These are phyloP conservation scores for Rhinolophus sinicus DNA, from an alignment of 2,113 vertebrate species.

Conservation along the genomic window DNA sequence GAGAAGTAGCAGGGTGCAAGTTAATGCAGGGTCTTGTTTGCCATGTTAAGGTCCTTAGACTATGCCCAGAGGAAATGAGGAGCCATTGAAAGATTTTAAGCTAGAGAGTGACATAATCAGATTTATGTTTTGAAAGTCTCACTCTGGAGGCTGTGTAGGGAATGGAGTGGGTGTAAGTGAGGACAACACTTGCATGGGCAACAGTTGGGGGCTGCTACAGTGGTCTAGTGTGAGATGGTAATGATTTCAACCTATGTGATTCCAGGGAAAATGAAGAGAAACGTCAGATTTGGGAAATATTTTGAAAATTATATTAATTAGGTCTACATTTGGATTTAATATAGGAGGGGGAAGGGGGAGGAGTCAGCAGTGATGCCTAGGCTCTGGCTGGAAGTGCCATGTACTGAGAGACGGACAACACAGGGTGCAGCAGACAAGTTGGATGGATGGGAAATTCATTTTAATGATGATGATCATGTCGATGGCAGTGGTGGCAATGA, in stretches of 20 bases:
- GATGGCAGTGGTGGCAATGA: not conserved
- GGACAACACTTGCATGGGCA: not conserved
- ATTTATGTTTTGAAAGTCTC: conserved; percentile 2
- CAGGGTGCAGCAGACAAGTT: not conserved
- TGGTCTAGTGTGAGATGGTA: not conserved
- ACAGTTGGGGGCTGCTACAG: not conserved
- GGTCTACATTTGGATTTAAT: not conserved
- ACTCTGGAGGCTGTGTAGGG: not conserved
- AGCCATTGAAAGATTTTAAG: not conserved
- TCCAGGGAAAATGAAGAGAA: not conserved
- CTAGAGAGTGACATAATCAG: not conserved
- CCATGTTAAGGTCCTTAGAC: not conserved
- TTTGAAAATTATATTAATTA: not conserved
- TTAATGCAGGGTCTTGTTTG: not conserved
- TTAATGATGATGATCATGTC: not conserved
- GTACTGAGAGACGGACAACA: not conserved
- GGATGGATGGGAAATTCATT: not conserved
- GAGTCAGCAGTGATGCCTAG: not conserved
- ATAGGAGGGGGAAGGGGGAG: not conserved
- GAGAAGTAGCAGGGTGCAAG: not conserved
- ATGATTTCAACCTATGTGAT: not conserved
- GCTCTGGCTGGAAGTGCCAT: not conserved
- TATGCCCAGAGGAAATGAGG: not conserved
- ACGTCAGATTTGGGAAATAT: not conserved
- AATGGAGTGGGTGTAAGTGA: not conserved